These are phyloP conservation scores for Clavelina lepadiformis DNA, from an alignment of 23 tunicate genomes.

Conservation along the genomic window DNA sequence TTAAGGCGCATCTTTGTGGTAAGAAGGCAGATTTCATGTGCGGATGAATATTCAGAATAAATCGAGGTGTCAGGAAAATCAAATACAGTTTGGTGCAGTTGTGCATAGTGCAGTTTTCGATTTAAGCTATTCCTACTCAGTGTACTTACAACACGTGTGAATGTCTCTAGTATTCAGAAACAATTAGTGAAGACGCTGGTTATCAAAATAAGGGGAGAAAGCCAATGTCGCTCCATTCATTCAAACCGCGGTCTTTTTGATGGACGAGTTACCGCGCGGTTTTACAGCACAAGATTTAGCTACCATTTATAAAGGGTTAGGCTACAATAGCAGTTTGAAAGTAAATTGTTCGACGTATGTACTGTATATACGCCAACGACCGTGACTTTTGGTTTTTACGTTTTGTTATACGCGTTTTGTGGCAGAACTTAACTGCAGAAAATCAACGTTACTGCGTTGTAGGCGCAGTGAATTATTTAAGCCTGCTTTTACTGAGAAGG, in stretches of 20 bases:
- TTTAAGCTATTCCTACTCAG: conserved; percentile 70
- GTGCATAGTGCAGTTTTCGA: conserved; percentile 65
- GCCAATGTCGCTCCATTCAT: conserved; percentile 65
- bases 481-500: conserved; percentile 15
- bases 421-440: background rate
- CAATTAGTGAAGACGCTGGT: conserved; percentile 83
- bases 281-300: too few species aligned
- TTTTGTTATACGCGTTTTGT: background rate
- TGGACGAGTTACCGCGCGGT: too few species aligned
- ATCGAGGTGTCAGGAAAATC: conserved; percentile 30
- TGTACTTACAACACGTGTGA: conserved; percentile 81
- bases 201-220: conserved; percentile 84
- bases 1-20: too few species aligned
- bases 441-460: conserved; percentile 2
- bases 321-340: too few species aligned
- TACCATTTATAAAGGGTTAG: too few species aligned
- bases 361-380: too few species aligned
- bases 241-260: conserved; percentile 12
- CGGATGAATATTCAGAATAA: conserved; percentile 57
- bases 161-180: conserved; percentile 78
- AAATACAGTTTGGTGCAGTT: conserved; percentile 46
- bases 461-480: conserved; percentile 2
- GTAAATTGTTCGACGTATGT: too few species aligned
- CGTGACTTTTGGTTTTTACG: background rate
- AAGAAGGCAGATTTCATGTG: too few species aligned